Evolutionary conservation across 92 coral and sea anemone species (phyloP).

Genomic region (Ricordea florida): DNA sequence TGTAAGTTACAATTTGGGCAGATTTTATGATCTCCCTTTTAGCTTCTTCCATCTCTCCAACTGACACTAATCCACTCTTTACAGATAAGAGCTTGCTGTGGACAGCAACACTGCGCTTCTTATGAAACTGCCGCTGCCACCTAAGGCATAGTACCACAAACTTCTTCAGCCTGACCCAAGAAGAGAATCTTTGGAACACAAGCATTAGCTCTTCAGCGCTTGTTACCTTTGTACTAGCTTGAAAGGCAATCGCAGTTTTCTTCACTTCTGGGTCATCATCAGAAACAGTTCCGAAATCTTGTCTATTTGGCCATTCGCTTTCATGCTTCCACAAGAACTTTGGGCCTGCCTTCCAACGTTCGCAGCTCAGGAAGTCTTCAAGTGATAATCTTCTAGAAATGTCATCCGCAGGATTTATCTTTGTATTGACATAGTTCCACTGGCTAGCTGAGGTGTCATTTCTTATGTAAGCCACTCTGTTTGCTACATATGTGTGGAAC

Average conservation of each 20-base stretch:
- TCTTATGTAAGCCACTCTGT: slow-evolving; percentile 2
- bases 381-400: slow-evolving; percentile 35
- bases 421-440: slow-evolving; percentile 6
- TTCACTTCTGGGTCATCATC: slow-evolving; percentile 47
- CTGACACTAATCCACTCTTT: background rate
- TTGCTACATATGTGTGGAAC: slow-evolving; percentile 10
- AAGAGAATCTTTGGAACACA: slow-evolving; percentile 21
- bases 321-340: slow-evolving; percentile 9
- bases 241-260: background rate
- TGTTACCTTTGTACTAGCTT: background rate
- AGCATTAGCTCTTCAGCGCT: background rate
- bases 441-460: background rate
- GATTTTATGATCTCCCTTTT: slow-evolving; percentile 10
- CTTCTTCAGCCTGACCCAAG: slow-evolving; percentile 23
- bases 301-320: background rate
- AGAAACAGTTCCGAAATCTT: background rate
- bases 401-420: slow-evolving; percentile 17
- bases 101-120: background rate
- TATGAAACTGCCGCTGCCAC: background rate
- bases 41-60: slow-evolving; percentile 11
- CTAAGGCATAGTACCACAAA: slow-evolving; percentile 9
- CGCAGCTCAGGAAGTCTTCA: slow-evolving; percentile 15
- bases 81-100: background rate
- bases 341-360: slow-evolving; percentile 42
- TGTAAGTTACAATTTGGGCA: background rate